Percentiles rank a stretch among this genome's conserved stretches.
These are phyloP conservation scores for Melanotaenia trifasciata DNA, from an alignment of 2,797 vertebrate genomes.

Conservation along the genomic window DNA sequence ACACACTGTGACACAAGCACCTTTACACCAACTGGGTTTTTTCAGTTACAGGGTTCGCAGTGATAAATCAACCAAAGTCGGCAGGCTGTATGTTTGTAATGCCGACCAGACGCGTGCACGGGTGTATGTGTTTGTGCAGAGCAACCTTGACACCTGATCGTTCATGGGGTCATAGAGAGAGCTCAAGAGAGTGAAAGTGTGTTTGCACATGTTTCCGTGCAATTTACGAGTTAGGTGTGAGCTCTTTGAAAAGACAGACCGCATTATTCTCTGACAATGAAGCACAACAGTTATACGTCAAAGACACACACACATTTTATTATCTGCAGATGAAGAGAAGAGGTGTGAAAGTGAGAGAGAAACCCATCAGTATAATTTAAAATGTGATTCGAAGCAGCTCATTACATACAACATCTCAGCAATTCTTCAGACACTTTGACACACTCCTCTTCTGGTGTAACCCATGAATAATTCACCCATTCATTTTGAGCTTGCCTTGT, in stretches of 20 bases:
- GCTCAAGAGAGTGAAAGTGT: conserved; percentile 21
- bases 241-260: conserved; percentile 41
- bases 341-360: conserved; percentile 15
- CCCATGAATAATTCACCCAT: conserved; percentile 68
- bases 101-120: conserved; percentile 51
- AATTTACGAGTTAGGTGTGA: conserved; percentile 47
- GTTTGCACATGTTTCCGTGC: conserved; percentile 20
- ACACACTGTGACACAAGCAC: conserved; percentile 33
- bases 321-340: conserved; percentile 31
- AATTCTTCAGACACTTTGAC: conserved; percentile 55
- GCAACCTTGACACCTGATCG: conserved; percentile 54
- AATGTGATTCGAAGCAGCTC: conserved; percentile 58
- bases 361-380: conserved; percentile 40
- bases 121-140: conserved; percentile 29
- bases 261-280: conserved; percentile 19
- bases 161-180: conserved; percentile 48
- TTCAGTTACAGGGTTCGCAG: conserved; percentile 56
- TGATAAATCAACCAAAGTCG: conserved; percentile 55
- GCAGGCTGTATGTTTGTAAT: conserved; percentile 54
- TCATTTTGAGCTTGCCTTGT: conserved; percentile 65
- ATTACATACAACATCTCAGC: conserved; percentile 46
- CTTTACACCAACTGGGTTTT: conserved; percentile 53
- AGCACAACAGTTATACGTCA: conserved; percentile 30
- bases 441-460: conserved; percentile 50
- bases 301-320: conserved; percentile 27